Percentiles rank a stretch among this genome's conserved stretches.
These are phyloP conservation scores for Phrynosoma platyrhinos DNA, from an alignment of 2,113 vertebrate species.

Conservation along the genomic window DNA sequence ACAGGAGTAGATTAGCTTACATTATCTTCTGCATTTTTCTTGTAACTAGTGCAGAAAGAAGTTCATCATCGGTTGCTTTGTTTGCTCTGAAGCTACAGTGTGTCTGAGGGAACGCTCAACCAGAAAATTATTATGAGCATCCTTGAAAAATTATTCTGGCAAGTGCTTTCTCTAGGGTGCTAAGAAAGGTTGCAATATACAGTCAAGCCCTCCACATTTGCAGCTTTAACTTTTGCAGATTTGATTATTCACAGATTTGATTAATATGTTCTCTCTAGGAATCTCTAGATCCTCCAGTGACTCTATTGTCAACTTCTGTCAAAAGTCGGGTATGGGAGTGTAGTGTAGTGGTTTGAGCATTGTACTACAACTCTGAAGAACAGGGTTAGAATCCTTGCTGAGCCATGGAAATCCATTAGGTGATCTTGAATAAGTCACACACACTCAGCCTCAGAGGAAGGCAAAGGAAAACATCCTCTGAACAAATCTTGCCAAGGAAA, in stretches of 20 bases:
- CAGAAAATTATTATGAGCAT: neutral
- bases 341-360: neutral
- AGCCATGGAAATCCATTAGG: no score
- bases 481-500: no score
- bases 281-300: no score
- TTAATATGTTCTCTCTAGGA: no score
- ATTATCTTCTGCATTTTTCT: neutral
- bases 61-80: neutral
- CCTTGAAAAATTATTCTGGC: neutral
- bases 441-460: no score
- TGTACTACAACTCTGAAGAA: no score
- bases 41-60: neutral
- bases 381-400: no score
- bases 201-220: neutral
- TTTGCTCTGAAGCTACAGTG: neutral
- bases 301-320: neutral
- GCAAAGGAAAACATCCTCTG: no score
- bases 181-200: neutral
- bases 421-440: no score
- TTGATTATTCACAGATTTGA: no score
- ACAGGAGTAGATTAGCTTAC: neutral
- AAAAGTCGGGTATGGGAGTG: neutral
- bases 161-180: neutral
- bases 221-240: no score
- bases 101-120: neutral